Conservation (phyloP, 2,797 vertebrate genomes). For the Rhynchonycteris naso region DNA sequence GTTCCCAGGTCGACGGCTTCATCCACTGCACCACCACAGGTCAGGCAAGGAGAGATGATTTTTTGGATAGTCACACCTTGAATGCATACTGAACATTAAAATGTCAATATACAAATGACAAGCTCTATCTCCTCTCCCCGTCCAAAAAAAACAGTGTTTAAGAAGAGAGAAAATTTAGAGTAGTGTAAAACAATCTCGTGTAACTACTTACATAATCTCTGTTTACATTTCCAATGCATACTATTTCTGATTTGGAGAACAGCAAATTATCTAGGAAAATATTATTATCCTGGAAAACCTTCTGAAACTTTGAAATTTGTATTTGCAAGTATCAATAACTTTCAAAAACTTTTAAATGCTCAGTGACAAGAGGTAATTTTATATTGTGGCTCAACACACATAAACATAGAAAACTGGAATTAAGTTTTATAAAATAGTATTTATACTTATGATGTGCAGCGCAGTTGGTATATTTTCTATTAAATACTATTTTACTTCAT, state of each 20-base stretch:
- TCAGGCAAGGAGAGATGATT: no score
- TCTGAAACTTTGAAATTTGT: not conserved
- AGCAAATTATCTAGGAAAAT: slow-evolving; percentile 12
- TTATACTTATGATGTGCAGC: not conserved
- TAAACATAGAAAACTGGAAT: not conserved
- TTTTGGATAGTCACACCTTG: not conserved
- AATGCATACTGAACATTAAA: not conserved
- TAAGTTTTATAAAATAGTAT: not conserved
- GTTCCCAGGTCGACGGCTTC: no score
- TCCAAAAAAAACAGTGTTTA: not conserved
- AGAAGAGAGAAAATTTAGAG: not conserved
- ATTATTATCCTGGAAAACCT: not conserved
- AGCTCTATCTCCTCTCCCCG: not conserved
- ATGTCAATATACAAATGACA: not conserved
- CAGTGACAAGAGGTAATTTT: not conserved
- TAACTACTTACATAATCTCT: not conserved
- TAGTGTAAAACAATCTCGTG: not conserved
- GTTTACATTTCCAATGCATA: not conserved
- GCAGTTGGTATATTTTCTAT: not conserved
- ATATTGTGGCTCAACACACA: not conserved
- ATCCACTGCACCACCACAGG: no score
- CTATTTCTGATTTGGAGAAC: slow-evolving; percentile 41
- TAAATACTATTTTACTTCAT: not conserved
- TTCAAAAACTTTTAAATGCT: not conserved
- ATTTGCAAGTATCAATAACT: not conserved